These are phyloP conservation scores for Maniola hyperantus DNA, from an alignment of 2,888 invertebrate genomes.

Conservation along the genomic window DNA sequence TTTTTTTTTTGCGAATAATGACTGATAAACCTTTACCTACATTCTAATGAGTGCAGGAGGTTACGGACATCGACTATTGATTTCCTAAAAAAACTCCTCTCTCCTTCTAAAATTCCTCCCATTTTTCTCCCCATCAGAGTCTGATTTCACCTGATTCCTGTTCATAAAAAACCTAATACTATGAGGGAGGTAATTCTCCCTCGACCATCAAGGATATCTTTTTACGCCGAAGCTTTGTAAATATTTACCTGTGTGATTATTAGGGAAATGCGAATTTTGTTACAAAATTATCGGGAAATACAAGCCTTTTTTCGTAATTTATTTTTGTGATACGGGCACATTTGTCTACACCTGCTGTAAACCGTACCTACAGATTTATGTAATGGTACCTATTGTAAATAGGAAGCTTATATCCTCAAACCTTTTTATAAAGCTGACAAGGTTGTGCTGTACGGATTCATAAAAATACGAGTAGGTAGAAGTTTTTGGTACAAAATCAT, in stretches of 20 bases:
- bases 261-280: constrained; percentile 18
- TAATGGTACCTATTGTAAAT: neutral
- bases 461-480: too few species aligned
- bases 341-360: neutral
- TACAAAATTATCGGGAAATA: constrained; percentile 16
- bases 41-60: neutral
- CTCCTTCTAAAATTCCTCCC: neutral
- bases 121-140: neutral
- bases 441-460: neutral
- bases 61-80: neutral
- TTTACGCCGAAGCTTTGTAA: constrained; percentile 25
- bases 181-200: constrained; percentile 23
- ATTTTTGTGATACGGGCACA: constrained; percentile 9
- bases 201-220: constrained; percentile 29
- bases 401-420: neutral
- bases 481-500: too few species aligned
- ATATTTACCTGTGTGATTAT: constrained; percentile 28
- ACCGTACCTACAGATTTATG: neutral
- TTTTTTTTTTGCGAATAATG: neutral
- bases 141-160: constrained; percentile 24
- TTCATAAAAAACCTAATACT: constrained; percentile 27
- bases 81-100: neutral
- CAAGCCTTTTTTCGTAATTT: constrained; percentile 19
- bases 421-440: neutral
- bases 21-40: neutral